A percentile compares a stretch with the other conserved stretches of the same genome.
Evolutionary conservation across 2,888 invertebrate genomes (phyloP).

Genomic region (Anodontia alba): DNA sequence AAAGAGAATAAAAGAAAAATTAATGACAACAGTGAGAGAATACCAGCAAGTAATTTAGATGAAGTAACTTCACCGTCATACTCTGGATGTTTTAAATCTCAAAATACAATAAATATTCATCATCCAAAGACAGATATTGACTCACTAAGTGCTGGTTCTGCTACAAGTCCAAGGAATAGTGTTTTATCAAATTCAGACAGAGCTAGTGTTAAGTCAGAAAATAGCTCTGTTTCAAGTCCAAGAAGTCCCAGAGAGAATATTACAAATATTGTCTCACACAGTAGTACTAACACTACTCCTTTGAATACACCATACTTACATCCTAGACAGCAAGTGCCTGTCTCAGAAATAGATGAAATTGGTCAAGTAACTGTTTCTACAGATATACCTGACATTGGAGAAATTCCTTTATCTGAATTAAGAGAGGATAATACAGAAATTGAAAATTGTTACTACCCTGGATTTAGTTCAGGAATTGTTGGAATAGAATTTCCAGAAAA

Average conservation of each 20-base stretch:
- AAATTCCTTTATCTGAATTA: neutral
- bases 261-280: neutral
- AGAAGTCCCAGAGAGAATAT: neutral
- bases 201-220: slow-evolving; percentile 11
- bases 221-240: neutral
- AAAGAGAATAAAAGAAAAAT: neutral
- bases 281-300: neutral
- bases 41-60: neutral
- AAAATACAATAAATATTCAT: neutral
- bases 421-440: slow-evolving; percentile 17
- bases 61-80: no score
- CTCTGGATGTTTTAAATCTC: neutral
- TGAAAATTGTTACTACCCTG: neutral
- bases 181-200: slow-evolving; percentile 28
- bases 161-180: slow-evolving; percentile 11
- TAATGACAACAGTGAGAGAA: no score
- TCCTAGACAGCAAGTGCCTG: neutral
- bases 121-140: neutral
- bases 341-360: neutral
- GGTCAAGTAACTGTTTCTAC: neutral
- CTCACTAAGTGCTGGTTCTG: neutral
- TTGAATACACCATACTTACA: neutral
- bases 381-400: neutral
- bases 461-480: neutral
- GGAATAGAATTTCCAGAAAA: slow-evolving; percentile 15